Evolutionary conservation across 2,888 invertebrate genomes (phyloP).

Genomic region (Saturnia pavonia): DNA sequence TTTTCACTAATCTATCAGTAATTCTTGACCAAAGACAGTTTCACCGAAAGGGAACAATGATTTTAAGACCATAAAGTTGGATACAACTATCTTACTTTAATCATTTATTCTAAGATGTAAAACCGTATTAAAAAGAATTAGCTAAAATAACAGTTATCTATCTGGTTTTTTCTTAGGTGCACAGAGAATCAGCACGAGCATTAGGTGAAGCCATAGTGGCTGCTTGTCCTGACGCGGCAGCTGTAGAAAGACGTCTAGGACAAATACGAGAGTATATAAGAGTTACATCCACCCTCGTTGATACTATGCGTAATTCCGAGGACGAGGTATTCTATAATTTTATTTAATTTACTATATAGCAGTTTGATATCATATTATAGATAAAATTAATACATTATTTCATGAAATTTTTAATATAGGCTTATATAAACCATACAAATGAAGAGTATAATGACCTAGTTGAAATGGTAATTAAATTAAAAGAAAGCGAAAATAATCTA

Average conservation of each 20-base stretch:
- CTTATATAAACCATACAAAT: conserved; percentile 77
- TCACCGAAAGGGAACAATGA: no score
- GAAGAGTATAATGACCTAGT: conserved; percentile 83
- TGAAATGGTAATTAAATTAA: conserved; percentile 85
- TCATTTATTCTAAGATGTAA: not conserved
- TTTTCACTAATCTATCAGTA: no score
- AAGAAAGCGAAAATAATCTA: conserved; percentile 86
- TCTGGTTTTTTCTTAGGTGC: conserved; percentile 43
- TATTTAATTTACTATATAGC: conserved; percentile 9
- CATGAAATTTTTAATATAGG: conserved; percentile 68
- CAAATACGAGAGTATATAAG: conserved; percentile 88
- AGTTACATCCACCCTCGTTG: conserved; percentile 86
- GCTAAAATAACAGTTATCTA: not conserved
- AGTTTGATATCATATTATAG: conserved; percentile 2
- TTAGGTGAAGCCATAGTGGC: conserved; percentile 75
- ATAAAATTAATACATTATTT: conserved; percentile 26
- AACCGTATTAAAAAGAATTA: not conserved
- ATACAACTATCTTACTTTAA: no score
- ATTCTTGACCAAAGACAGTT: no score
- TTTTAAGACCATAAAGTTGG: no score
- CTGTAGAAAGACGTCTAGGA: conserved; percentile 85
- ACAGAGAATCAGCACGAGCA: conserved; percentile 71
- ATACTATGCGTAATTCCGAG: conserved; percentile 85
- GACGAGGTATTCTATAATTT: conserved; percentile 80
- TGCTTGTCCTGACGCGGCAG: conserved; percentile 83